Evolutionary conservation across 2,888 invertebrate species (phyloP).

Genomic region (Oscheius sp.): DNA sequence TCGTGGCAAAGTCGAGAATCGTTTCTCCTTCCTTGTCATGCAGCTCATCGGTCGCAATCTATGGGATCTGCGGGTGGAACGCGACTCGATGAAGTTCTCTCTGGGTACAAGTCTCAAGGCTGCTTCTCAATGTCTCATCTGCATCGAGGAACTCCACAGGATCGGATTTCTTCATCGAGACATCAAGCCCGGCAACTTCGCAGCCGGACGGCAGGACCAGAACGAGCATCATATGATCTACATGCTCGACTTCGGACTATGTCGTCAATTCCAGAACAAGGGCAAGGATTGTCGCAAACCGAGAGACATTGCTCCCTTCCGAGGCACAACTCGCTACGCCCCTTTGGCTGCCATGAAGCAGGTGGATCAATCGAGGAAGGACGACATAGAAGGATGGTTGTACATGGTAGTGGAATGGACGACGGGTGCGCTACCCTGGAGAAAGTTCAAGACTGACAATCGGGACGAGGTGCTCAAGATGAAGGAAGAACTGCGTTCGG

Average conservation of each 20-base stretch:
- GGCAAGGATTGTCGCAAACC: constrained; percentile 50
- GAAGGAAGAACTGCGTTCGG: constrained; percentile 53
- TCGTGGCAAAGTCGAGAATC: constrained; percentile 56
- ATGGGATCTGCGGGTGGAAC: constrained; percentile 62
- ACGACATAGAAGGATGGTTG: constrained; percentile 68
- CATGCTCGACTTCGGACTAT: constrained; percentile 68
- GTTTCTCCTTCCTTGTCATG: constrained; percentile 66
- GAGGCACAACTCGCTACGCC: constrained; percentile 68
- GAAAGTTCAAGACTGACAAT: constrained; percentile 52
- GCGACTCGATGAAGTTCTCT: constrained; percentile 44
- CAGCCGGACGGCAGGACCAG: constrained; percentile 51
- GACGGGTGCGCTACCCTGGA: constrained; percentile 63
- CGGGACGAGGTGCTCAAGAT: constrained; percentile 57
- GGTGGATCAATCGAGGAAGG: constrained; percentile 63
- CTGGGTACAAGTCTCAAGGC: constrained; percentile 54
- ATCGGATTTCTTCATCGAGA: constrained; percentile 66
- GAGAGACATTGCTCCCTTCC: constrained; percentile 58
- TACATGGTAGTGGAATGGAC: constrained; percentile 70
- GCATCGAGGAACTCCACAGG: constrained; percentile 59
- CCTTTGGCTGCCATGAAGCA: constrained; percentile 56
- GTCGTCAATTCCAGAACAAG: constrained; percentile 50
- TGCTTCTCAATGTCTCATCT: constrained; percentile 51
- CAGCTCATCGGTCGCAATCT: constrained; percentile 64
- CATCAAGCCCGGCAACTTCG: constrained; percentile 64
- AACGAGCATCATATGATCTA: constrained; percentile 60